These are phyloP conservation scores for Aegithalos caudatus DNA, from an alignment of 2,113 vertebrate species.

Conservation along the genomic window DNA sequence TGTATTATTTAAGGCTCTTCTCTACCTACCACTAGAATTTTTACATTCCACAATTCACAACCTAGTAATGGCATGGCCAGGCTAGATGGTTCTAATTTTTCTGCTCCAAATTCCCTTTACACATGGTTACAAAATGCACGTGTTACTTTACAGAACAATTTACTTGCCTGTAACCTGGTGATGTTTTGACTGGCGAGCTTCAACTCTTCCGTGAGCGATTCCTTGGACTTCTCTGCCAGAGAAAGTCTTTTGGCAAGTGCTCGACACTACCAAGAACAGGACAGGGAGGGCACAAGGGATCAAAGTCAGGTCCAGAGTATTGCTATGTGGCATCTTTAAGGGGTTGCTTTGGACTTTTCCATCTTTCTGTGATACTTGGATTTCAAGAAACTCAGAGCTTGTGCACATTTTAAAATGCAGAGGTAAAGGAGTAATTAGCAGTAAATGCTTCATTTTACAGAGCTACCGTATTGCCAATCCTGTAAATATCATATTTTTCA, in stretches of 20 bases:
- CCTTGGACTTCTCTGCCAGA: constrained; percentile 89
- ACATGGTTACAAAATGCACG: not conserved
- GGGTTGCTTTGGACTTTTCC: not conserved
- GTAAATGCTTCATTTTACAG: not conserved
- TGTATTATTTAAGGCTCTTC: not conserved
- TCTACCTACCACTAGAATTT: not conserved
- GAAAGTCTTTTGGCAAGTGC: constrained; percentile 91
- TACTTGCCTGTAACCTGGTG: constrained; percentile 89
- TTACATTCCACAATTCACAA: not conserved
- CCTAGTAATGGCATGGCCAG: not conserved
- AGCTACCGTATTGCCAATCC: not conserved
- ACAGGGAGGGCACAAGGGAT: not conserved
- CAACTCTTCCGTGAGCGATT: constrained; percentile 80
- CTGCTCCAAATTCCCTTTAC: not conserved
- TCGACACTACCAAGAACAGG: constrained; percentile 82
- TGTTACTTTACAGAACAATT: not conserved
- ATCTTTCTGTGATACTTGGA: not conserved
- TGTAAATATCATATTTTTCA: not conserved
- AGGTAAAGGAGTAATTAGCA: not conserved
- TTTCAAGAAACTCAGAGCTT: not conserved
- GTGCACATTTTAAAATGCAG: not conserved
- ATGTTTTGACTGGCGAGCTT: constrained; percentile 86
- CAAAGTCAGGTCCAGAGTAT: not conserved
- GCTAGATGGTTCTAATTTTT: not conserved
- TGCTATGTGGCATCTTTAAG: not conserved